Evolutionary conservation across 1,140 invertebrate genomes (phyloP).

Genomic region (Atta cephalotes): DNA sequence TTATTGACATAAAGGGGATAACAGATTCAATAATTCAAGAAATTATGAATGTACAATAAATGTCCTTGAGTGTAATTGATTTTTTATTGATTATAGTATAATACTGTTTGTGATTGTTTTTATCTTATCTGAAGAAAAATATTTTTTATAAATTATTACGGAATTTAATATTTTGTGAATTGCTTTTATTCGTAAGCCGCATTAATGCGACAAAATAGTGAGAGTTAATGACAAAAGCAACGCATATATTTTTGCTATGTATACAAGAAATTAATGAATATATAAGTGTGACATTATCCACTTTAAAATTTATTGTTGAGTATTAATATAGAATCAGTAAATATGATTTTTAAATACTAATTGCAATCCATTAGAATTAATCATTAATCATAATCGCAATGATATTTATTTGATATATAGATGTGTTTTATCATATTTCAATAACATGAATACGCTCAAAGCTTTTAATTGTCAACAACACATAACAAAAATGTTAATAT

Average conservation of each 20-base stretch:
- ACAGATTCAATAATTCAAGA: background rate
- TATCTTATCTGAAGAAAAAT: background rate
- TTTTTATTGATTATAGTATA: background rate
- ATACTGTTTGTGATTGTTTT: background rate
- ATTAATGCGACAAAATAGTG: background rate
- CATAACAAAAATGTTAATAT: background rate
- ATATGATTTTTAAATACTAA: background rate
- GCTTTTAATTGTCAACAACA: background rate
- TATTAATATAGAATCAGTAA: background rate
- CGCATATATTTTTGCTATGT: background rate
- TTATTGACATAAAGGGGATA: background rate
- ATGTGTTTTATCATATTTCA: background rate
- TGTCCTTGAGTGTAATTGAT: background rate
- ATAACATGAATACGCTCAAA: background rate
- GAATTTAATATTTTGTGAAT: background rate
- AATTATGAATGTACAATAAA: background rate
- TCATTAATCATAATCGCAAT: background rate
- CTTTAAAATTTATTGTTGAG: conserved; percentile 1
- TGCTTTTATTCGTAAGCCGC: background rate
- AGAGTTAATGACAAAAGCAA: conserved; percentile 5
- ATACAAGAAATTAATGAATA: background rate
- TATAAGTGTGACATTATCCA: background rate
- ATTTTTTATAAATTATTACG: background rate
- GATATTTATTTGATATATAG: background rate
- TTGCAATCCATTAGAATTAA: conserved; percentile 8